Evolutionary conservation across 2,797 vertebrate genomes (phyloP).

Genomic region (Serranus cabrilla): DNA sequence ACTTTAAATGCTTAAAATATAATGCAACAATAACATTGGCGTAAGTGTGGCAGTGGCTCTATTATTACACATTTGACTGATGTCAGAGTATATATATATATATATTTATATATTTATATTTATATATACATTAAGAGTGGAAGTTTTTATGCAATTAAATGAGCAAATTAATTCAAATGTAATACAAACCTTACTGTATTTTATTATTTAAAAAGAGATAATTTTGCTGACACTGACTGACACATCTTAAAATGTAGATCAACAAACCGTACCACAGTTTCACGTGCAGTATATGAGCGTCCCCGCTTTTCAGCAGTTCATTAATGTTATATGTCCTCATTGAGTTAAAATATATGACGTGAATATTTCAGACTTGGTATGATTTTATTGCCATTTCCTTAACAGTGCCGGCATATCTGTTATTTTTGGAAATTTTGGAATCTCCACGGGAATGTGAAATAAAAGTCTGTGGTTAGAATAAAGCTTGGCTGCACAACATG

Average conservation of each 20-base stretch:
- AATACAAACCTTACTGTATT: background rate
- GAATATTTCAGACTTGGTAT: background rate
- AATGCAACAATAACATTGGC: too few species aligned
- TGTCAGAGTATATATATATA: too few species aligned
- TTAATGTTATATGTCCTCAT: too few species aligned
- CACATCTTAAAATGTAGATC: background rate
- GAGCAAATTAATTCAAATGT: background rate
- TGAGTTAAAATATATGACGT: background rate
- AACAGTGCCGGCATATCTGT: background rate
- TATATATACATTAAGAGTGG: too few species aligned
- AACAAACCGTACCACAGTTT: background rate
- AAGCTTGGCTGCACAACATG: background rate
- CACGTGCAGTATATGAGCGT: background rate
- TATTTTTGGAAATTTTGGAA: background rate
- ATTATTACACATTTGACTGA: too few species aligned
- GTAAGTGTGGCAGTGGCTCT: too few species aligned
- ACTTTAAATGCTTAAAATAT: too few species aligned
- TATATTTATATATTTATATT: too few species aligned
- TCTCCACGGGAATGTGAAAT: background rate
- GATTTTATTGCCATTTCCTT: background rate
- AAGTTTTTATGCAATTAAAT: background rate
- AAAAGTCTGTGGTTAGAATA: background rate
- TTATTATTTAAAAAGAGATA: too few species aligned
- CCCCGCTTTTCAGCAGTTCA: background rate
- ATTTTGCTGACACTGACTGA: background rate